Evolutionary conservation across 1,140 invertebrate genomes (phyloP), one percentile per base, ranked within the genome.

Genomic region (Drosophila pandora): DNA sequence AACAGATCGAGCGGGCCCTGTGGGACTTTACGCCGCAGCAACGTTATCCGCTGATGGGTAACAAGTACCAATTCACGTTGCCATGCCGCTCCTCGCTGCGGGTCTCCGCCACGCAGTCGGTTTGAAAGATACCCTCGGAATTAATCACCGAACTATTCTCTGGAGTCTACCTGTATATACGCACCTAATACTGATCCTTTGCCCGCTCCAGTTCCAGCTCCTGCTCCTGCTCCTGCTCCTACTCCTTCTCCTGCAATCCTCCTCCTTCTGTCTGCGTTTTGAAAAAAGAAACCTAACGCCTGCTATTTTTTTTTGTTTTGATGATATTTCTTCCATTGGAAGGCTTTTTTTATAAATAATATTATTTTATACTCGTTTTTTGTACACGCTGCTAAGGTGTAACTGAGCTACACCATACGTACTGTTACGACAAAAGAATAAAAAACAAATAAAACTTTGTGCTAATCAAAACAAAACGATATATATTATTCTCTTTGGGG

Each of bases 61-160:
- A 91, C 58, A 92, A 92, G 76, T 91, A 91, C 55, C 79, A 91
- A 79, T 90, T 92, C 77, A 82, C 79, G 88, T 88, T 92, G 84
- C 91, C 91, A 90, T 92, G 91, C 60, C 88, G 91, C 74, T 92
- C 91, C 48, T 91, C 90, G 53, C 78, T 91, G 63, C 90, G 90
- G 17, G 67, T 59, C 43, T 45, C 60, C 22, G 70, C 54, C 47
- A 82, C 79, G 32, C 83, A 88, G 48, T 76, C 84, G 41, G 83
- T 89, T 52, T 88, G 54, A 74, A 28, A 9, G 28, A 12, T 12
- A 12, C 7, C 22, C 3, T 17, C 17, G 17, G 25, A 28, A 28
- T 28, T 7, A 7, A 25, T 32, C 21, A 22, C 23, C 17, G 34
- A 37, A 37, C 10, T 10, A 37, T 12, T 37, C 34, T 34, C 22